Conservation (phyloP, 2,888 invertebrate species). For the Strigamia transsilvanica region DNA sequence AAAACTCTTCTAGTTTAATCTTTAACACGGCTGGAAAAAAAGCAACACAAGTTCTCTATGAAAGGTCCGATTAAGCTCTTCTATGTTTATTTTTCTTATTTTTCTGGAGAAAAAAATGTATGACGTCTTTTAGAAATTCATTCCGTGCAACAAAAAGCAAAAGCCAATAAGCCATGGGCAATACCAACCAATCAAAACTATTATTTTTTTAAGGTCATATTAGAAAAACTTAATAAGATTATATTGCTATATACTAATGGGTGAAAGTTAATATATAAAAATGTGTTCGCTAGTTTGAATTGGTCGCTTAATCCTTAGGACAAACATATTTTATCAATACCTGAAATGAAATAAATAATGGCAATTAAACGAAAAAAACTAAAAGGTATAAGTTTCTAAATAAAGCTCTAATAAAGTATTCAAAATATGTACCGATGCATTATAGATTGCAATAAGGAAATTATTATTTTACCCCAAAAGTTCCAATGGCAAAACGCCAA, state of each 20-base stretch:
- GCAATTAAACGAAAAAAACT: not conserved
- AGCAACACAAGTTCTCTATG: not conserved
- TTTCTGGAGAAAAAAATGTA: not conserved
- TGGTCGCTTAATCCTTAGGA: too few species aligned
- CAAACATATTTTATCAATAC: too few species aligned
- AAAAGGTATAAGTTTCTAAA: not conserved
- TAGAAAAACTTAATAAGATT: not conserved
- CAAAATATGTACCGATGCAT: not conserved
- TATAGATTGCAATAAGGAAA: constrained; percentile 12
- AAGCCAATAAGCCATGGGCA: not conserved
- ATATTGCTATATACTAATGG: too few species aligned
- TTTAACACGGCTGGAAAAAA: not conserved
- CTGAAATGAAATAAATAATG: too few species aligned
- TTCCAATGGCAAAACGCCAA: not conserved
- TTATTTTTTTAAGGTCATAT: not conserved
- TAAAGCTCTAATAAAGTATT: not conserved
- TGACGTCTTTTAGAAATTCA: not conserved
- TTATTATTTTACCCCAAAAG: constrained; percentile 16
- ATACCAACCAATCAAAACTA: not conserved
- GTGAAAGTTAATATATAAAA: too few species aligned
- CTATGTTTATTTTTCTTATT: not conserved
- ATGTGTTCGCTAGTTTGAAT: too few species aligned
- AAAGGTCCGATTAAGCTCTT: not conserved
- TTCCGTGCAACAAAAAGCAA: not conserved
- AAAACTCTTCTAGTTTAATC: not conserved